A percentile compares a stretch with the other conserved stretches of the same genome.
Conservation (phyloP, 2,113 vertebrate genomes). For the Rutilus rutilus region DNA sequence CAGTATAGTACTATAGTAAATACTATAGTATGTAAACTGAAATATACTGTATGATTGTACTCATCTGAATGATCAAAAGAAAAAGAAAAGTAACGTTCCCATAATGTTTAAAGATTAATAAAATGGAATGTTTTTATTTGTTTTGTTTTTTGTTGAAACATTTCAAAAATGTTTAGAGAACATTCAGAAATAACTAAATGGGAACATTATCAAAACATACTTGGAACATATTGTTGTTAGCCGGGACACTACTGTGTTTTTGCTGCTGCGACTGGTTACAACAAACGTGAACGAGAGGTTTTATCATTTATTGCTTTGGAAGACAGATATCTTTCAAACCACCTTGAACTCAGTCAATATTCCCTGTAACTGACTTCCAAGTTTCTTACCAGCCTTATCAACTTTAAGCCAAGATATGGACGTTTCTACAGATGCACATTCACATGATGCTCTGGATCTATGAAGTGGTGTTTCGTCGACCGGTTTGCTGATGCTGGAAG, state of each 20-base stretch:
- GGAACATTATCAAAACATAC: no score
- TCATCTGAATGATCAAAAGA: no score
- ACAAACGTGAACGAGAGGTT: background rate
- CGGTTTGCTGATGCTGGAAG: slow-evolving; percentile 13
- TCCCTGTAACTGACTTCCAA: background rate
- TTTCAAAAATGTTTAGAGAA: no score
- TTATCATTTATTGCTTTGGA: background rate
- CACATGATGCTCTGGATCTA: background rate
- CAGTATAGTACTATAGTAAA: no score
- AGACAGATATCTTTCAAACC: background rate
- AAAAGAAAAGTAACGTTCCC: no score
- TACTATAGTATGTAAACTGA: no score
- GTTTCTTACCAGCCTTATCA: background rate
- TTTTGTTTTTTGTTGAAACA: no score
- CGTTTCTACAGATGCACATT: background rate
- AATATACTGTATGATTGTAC: no score
- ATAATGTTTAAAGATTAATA: no score
- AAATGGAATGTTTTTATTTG: no score
- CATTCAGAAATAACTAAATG: no score
- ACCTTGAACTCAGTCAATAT: background rate
- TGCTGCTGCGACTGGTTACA: background rate
- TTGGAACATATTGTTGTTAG: no score
- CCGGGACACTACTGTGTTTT: background rate
- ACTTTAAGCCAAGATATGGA: background rate
- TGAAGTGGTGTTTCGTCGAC: background rate